phyloP scores from a whole-genome alignment of 1,140 invertebrate species.

The Drosophila sturtevanti region DNA sequence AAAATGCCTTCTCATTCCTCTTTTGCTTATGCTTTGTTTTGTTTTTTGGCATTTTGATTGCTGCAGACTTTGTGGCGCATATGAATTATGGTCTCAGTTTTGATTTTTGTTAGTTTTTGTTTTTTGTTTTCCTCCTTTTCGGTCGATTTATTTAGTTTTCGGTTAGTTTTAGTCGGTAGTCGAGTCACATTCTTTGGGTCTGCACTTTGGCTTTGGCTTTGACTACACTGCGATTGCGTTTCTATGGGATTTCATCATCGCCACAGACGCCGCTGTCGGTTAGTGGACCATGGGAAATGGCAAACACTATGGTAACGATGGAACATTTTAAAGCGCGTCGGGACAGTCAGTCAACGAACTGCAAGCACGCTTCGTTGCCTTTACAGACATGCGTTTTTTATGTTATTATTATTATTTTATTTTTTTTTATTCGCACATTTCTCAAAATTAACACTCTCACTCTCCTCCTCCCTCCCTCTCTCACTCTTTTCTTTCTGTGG shows the following conservation, averaged over 20 bases:
- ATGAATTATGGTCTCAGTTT: slow-evolving; percentile 73
- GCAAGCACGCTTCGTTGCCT: slow-evolving; percentile 43
- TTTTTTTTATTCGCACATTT: slow-evolving; percentile 35
- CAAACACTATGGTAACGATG: slow-evolving; percentile 29
- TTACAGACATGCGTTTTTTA: slow-evolving; percentile 16
- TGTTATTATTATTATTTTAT: slow-evolving; percentile 9
- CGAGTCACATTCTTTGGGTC: slow-evolving; percentile 66
- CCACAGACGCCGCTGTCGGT: slow-evolving; percentile 55
- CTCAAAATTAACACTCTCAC: slow-evolving; percentile 69
- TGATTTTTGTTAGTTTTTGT: neutral
- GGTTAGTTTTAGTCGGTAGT: slow-evolving; percentile 28
- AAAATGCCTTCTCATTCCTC: neutral
- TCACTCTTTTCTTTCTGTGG: slow-evolving; percentile 2
- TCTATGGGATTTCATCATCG: slow-evolving; percentile 9
- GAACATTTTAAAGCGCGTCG: slow-evolving; percentile 39
- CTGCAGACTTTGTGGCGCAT: slow-evolving; percentile 77
- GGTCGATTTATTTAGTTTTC: slow-evolving; percentile 20
- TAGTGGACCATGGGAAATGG: slow-evolving; percentile 73
- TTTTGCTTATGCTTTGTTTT: no score
- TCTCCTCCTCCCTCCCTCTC: slow-evolving; percentile 14
- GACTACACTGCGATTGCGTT: slow-evolving; percentile 37
- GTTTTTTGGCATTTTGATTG: slow-evolving; percentile 70
- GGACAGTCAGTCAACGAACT: slow-evolving; percentile 43
- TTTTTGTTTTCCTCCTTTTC: slow-evolving; percentile 1
- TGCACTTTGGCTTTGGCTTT: slow-evolving; percentile 67